Evolutionary conservation across 2,888 invertebrate genomes (phyloP), one percentile per base, ranked within the genome.

Genomic region (Anodontia alba): DNA sequence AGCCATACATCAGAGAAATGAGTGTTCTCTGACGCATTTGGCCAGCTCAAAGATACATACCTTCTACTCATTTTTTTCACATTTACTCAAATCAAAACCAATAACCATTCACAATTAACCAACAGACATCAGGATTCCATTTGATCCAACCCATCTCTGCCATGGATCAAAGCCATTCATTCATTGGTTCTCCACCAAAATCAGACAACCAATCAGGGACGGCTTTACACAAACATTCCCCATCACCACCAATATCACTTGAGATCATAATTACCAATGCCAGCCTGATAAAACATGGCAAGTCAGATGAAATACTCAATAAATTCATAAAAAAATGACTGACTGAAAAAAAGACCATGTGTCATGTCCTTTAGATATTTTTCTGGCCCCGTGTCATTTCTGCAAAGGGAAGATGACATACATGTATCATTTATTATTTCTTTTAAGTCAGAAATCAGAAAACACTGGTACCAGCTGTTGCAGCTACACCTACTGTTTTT

Each of bases 131-230:
- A 62, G 62, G 15, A 1, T 33, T 31, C 33, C 12, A 26, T 26
- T 10, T 62, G 62, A 62, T 78, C 78, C 78, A 76, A n/a, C 78
- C 81, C 75, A 78, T 76, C 49, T 78, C 73, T 69, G 70, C 78
- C 78, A 78, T 54, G 73, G 79, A 76, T 74, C 76, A 73, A 71
- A 78, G 78, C 83, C 80, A 71, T 76, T 78, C 54, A 73, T 57
- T 81, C 84, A 84, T 79, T 84, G 84, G 84, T 73, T 84, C 81
- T 73, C 79, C 79, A 69, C 74, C 84, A 77, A n/a, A n/a, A 84
- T 80, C 73, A 84, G 78, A 81, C 81, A 84, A 84, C 84, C 84
- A 84, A 84, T 84, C 84, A 84, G 80, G 78, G 84, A 81, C 76
- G 76, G 73, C 66, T 70, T 78, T 76, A 84, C 80, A 78, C 69